Evolutionary conservation across 2,888 invertebrate genomes (phyloP).

Genomic region (Exephanes ischioxanthus): DNA sequence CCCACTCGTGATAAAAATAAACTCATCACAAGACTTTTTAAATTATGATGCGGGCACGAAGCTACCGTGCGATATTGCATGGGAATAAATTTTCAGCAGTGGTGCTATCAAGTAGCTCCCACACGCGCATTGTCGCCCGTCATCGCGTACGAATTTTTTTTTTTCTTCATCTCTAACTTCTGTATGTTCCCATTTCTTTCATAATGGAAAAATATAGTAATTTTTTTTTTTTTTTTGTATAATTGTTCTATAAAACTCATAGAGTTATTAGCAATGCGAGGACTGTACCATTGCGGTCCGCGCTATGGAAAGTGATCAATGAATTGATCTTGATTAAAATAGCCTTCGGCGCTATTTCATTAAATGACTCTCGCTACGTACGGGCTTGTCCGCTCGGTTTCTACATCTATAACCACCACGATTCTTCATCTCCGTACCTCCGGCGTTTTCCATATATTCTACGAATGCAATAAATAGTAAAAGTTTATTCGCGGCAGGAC

Average conservation of each 20-base stretch:
- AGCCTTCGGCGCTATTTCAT: constrained; percentile 66
- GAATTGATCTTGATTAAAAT: constrained; percentile 65
- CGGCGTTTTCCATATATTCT: not conserved
- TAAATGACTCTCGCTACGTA: constrained; percentile 46
- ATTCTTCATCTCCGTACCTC: not conserved
- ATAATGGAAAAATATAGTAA: no score
- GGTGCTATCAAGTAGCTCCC: constrained; percentile 22
- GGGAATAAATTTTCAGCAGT: constrained; percentile 72
- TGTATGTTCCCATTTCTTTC: no score
- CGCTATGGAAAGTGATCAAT: constrained; percentile 43
- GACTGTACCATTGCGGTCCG: not conserved
- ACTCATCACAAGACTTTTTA: constrained; percentile 57
- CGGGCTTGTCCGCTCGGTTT: constrained; percentile 47
- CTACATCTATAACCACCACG: constrained; percentile 16
- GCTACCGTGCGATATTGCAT: constrained; percentile 67
- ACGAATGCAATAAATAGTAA: not conserved
- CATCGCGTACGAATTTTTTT: constrained; percentile 2
- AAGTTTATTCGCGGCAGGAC: constrained; percentile 9
- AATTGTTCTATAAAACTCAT: not conserved
- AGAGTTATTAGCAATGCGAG: not conserved
- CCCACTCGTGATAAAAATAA: constrained; percentile 77
- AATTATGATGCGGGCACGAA: constrained; percentile 72
- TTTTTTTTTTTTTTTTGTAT: no score
- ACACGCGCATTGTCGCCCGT: not conserved
- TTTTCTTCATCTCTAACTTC: constrained; percentile 14